Conservation (phyloP, 1,140 invertebrate species). For the Pseudomyrmex concolor region DNA sequence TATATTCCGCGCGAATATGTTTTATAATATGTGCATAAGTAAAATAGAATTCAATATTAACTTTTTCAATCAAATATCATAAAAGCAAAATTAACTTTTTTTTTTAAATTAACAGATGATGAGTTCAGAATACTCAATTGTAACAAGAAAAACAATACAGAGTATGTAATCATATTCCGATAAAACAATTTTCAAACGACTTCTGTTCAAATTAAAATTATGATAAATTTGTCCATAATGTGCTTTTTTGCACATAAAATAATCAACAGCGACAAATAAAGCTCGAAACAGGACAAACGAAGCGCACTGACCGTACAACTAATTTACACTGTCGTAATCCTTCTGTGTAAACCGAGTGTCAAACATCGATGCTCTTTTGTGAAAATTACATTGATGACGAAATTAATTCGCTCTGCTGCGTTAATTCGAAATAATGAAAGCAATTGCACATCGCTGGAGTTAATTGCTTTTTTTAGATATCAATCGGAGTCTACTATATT, state of each 20-base stretch:
- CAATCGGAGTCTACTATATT: slow-evolving; percentile 11
- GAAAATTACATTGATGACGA: slow-evolving; percentile 63
- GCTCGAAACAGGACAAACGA: slow-evolving; percentile 62
- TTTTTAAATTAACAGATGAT: no score
- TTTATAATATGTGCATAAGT: not conserved
- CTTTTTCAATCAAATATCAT: not conserved
- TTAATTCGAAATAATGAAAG: slow-evolving; percentile 54
- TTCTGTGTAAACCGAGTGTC: slow-evolving; percentile 59
- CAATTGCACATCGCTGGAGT: slow-evolving; percentile 40
- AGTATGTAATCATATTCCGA: not conserved
- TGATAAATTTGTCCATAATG: not conserved
- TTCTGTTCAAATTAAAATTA: not conserved
- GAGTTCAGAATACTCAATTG: not conserved
- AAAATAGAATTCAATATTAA: not conserved
- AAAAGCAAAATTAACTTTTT: not conserved
- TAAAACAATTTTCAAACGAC: not conserved
- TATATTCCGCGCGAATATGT: no score
- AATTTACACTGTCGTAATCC: slow-evolving; percentile 56
- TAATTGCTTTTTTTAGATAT: slow-evolving; percentile 47
- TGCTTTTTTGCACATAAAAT: slow-evolving; percentile 31
- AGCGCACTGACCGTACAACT: slow-evolving; percentile 64
- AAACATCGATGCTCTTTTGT: slow-evolving; percentile 54
- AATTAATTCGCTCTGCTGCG: slow-evolving; percentile 53
- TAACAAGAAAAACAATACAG: not conserved
- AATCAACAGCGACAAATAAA: slow-evolving; percentile 62